Percentiles rank a stretch among this genome's conserved stretches.
These are phyloP conservation scores for Chorisops tibialis DNA, from an alignment of 2,888 invertebrate genomes.

Conservation along the genomic window DNA sequence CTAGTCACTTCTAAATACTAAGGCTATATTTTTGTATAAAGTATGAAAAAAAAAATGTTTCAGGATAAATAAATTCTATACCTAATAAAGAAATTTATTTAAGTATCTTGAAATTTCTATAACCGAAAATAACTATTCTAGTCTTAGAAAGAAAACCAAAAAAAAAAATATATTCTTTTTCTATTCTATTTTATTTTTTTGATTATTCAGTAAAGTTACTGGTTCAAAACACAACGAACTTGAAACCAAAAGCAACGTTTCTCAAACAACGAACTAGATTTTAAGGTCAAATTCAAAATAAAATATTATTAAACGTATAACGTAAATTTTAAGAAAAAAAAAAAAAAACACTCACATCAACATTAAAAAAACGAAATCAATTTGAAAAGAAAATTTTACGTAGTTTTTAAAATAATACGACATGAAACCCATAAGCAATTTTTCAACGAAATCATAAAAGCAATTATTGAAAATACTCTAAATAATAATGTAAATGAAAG, in stretches of 20 bases:
- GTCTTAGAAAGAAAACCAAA: slow-evolving; percentile 41
- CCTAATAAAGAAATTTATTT: too few relatives aligned
- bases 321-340: background rate
- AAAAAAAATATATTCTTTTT: slow-evolving; percentile 39
- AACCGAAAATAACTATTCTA: slow-evolving; percentile 33
- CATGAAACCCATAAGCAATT: background rate
- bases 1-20: slow-evolving; percentile 14
- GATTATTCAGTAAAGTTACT: slow-evolving; percentile 32
- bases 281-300: slow-evolving; percentile 4
- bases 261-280: slow-evolving; percentile 54
- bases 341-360: too few relatives aligned
- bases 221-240: slow-evolving; percentile 37
- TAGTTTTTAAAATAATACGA: too few relatives aligned
- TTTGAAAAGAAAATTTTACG: too few relatives aligned
- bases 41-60: too few relatives aligned
- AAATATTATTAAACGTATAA: slow-evolving; percentile 2
- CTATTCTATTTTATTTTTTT: slow-evolving; percentile 1
- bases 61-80: too few relatives aligned
- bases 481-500: slow-evolving; percentile 3
- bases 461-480: slow-evolving; percentile 11
- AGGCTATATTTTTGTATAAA: too few relatives aligned
- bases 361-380: too few relatives aligned
- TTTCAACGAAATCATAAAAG: slow-evolving; percentile 23
- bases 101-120: too few relatives aligned
- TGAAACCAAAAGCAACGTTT: slow-evolving; percentile 52